phyloP scores from a whole-genome alignment of 2,797 vertebrate genomes.

The Acrossocheilus fasciatus region DNA sequence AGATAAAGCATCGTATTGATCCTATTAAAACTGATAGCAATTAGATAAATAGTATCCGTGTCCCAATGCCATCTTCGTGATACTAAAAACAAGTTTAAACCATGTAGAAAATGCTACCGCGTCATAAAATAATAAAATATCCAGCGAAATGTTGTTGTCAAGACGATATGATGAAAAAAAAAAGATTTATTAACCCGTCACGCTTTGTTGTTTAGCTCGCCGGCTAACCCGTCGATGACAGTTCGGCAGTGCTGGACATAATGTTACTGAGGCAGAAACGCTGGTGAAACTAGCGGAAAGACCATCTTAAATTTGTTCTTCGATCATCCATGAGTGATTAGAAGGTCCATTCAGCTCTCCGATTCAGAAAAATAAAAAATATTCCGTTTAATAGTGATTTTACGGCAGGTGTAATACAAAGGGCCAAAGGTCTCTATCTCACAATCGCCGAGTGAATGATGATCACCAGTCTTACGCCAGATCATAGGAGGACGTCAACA shows the following conservation, averaged over 20 bases:
- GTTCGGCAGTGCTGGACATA: constrained; percentile 29
- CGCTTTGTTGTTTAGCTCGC: constrained; percentile 35
- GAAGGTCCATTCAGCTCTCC: not conserved
- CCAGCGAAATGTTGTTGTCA: constrained; percentile 2
- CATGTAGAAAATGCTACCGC: not conserved
- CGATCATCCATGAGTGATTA: not conserved
- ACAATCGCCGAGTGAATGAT: constrained; percentile 23
- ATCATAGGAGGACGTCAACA: constrained; percentile 65
- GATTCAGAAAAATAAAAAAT: not conserved
- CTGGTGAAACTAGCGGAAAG: not conserved
- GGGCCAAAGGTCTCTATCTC: constrained; percentile 6
- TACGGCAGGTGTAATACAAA: not conserved
- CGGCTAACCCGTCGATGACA: constrained; percentile 50
- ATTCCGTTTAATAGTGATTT: not conserved
- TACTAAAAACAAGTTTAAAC: not conserved
- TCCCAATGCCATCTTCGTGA: not conserved
- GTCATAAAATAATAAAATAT: not conserved
- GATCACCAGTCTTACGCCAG: constrained; percentile 63
- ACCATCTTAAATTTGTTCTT: constrained; percentile 14
- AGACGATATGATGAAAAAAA: not conserved
- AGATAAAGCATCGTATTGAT: not conserved
- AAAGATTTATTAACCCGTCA: not conserved
- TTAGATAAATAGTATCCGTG: not conserved
- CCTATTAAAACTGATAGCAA: not conserved
- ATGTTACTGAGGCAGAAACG: constrained; percentile 7